phyloP scores from a whole-genome alignment of 2,888 invertebrate genomes.

The Pterostichus madidus region DNA sequence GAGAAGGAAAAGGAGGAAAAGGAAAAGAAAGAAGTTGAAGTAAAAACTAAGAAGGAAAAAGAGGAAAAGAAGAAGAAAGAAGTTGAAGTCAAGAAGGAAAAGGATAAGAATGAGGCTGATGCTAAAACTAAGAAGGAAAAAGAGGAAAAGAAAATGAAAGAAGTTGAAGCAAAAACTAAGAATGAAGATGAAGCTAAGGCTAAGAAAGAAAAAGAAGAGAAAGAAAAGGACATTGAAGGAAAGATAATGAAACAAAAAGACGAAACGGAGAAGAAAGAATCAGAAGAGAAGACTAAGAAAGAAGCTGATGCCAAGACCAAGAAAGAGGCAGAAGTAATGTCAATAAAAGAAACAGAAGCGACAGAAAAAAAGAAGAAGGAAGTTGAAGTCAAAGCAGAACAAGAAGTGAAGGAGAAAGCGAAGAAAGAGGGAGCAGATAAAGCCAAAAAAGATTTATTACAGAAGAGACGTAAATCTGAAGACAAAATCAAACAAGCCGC shows the following conservation, averaged over 20 bases:
- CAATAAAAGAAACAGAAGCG: conserved; percentile 67
- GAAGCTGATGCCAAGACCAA: conserved; percentile 51
- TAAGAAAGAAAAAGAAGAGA: conserved; percentile 47
- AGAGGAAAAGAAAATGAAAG: conserved; percentile 68
- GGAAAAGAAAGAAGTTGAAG: conserved; percentile 68
- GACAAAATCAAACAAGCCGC: conserved; percentile 71
- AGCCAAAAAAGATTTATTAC: conserved; percentile 60
- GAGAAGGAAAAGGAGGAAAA: conserved; percentile 68
- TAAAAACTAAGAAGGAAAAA: background rate
- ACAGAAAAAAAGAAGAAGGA: conserved; percentile 65
- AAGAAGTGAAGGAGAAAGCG: conserved; percentile 34
- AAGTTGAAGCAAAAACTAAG: conserved; percentile 68
- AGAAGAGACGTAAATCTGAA: conserved; percentile 65
- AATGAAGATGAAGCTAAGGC: conserved; percentile 68
- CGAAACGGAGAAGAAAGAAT: too few species aligned
- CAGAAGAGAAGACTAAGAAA: too few species aligned
- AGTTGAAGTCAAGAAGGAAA: conserved; percentile 68
- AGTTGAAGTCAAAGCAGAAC: conserved; percentile 39
- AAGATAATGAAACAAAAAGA: background rate
- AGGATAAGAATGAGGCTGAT: conserved; percentile 66
- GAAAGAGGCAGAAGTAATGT: conserved; percentile 57
- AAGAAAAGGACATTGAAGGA: conserved; percentile 61
- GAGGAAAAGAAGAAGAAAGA: conserved; percentile 70
- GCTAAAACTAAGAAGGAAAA: conserved; percentile 68
- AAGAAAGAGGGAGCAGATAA: conserved; percentile 4